Conservation (phyloP, 1,140 invertebrate genomes). For the Trichomalopsis sarcophagae region DNA sequence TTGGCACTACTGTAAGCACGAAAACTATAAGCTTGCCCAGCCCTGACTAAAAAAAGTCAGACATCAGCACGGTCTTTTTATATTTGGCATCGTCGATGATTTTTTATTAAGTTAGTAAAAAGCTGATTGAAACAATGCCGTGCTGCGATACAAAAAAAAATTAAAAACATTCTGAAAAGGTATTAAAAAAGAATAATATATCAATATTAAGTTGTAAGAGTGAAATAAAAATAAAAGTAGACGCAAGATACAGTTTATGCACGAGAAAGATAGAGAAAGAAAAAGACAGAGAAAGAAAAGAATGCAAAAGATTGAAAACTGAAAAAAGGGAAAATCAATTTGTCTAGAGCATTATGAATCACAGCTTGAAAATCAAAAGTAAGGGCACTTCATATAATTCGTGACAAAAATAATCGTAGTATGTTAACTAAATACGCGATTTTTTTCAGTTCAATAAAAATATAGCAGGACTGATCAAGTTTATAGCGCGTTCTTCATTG, state of each 20-base stretch:
- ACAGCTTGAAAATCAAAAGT: conserved; percentile 53
- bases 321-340: conserved; percentile 28
- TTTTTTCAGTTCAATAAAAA: conserved; percentile 37
- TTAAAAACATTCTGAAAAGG: conserved; percentile 10
- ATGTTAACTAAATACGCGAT: conserved; percentile 5
- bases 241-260: conserved; percentile 45
- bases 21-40: conserved; percentile 66
- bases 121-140: conserved; percentile 57
- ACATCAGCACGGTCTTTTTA: conserved; percentile 16
- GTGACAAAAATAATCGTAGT: conserved; percentile 50
- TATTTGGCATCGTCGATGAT: conserved; percentile 48
- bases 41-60: conserved; percentile 58
- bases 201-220: conserved; percentile 1
- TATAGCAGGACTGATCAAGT: conserved; percentile 68
- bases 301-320: conserved; percentile 14
- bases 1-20: conserved; percentile 31
- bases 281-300: conserved; percentile 17
- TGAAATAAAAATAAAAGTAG: conserved; percentile 45
- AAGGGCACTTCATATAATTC: conserved; percentile 71
- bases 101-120: conserved; percentile 64
- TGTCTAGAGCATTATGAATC: conserved; percentile 45
- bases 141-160: conserved; percentile 39
- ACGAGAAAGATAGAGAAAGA: conserved; percentile 20
- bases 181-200: conserved; percentile 35
- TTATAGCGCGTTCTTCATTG: conserved; percentile 54